Evolutionary conservation across 2,888 invertebrate species (phyloP).

Genomic region (Corbicula japonica): DNA sequence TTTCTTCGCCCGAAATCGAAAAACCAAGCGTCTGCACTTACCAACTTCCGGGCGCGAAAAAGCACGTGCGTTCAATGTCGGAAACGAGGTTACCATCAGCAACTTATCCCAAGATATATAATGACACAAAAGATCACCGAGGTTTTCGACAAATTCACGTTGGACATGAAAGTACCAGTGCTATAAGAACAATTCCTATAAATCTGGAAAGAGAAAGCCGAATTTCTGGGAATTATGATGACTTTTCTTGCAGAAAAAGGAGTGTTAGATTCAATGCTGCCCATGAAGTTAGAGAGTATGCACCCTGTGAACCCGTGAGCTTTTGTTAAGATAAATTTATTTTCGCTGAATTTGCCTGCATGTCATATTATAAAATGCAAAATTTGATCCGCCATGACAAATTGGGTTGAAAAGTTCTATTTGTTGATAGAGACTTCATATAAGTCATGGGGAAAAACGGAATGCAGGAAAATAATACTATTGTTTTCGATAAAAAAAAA

Average conservation of each 20-base stretch:
- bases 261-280: slow-evolving; percentile 58
- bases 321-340: slow-evolving; percentile 21
- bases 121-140: slow-evolving; percentile 11
- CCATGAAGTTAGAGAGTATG: slow-evolving; percentile 57
- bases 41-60: slow-evolving; percentile 23
- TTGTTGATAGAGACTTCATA: too few relatives aligned
- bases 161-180: slow-evolving; percentile 12
- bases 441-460: too few relatives aligned
- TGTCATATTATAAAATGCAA: too few relatives aligned
- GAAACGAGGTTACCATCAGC: slow-evolving; percentile 13
- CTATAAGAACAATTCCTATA: slow-evolving; percentile 27
- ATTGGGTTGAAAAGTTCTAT: too few relatives aligned
- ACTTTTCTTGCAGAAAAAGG: slow-evolving; percentile 31
- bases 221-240: neutral
- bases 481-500: too few relatives aligned
- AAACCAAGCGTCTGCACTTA: slow-evolving; percentile 32
- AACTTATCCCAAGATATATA: slow-evolving; percentile 25
- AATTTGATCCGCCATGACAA: too few relatives aligned
- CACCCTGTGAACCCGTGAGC: slow-evolving; percentile 54
- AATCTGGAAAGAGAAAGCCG: slow-evolving; percentile 13
- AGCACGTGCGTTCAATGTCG: neutral
- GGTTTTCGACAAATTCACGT: slow-evolving; percentile 13
- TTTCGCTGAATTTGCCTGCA: too few relatives aligned
- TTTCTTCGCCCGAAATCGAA: neutral
- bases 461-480: too few relatives aligned